Conservation (phyloP, 2,797 vertebrate species). For the Aplochiton taeniatus region DNA sequence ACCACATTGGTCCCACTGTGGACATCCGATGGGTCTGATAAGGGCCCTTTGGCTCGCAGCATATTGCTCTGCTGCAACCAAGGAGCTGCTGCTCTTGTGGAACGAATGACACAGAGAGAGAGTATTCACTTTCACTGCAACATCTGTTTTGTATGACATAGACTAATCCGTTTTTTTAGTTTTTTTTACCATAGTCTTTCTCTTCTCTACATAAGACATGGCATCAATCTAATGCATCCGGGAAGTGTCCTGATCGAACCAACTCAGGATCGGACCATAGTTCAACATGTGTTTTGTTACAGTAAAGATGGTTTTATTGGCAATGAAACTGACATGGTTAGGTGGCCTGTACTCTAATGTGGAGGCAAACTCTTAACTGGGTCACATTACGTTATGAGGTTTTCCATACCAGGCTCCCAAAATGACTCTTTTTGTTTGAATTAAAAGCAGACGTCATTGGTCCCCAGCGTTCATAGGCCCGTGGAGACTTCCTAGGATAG, state of each 20-base stretch:
- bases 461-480: constrained; percentile 33
- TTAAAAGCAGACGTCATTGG: constrained; percentile 58
- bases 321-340: constrained; percentile 55
- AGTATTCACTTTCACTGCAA: constrained; percentile 17
- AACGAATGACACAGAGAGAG: neutral
- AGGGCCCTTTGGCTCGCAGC: constrained; percentile 43
- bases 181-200: constrained; percentile 28
- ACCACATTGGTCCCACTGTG: constrained; percentile 24
- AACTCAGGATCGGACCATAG: constrained; percentile 27
- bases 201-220: constrained; percentile 18
- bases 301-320: constrained; percentile 46
- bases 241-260: constrained; percentile 47
- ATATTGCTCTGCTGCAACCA: constrained; percentile 7
- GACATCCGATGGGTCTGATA: constrained; percentile 43
- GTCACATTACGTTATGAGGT: constrained; percentile 65
- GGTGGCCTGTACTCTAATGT: constrained; percentile 43
- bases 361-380: constrained; percentile 52
- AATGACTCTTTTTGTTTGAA: constrained; percentile 49
- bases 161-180: neutral
- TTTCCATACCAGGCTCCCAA: constrained; percentile 52
- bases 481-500: constrained; percentile 17
- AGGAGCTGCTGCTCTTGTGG: constrained; percentile 24
- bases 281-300: constrained; percentile 25
- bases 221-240: constrained; percentile 44
- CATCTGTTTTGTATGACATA: constrained; percentile 52